Percentiles rank a stretch among this genome's conserved stretches.
These are phyloP conservation scores for Chaetogeoica ovagalla DNA, from an alignment of 2,888 invertebrate species.

Conservation along the genomic window DNA sequence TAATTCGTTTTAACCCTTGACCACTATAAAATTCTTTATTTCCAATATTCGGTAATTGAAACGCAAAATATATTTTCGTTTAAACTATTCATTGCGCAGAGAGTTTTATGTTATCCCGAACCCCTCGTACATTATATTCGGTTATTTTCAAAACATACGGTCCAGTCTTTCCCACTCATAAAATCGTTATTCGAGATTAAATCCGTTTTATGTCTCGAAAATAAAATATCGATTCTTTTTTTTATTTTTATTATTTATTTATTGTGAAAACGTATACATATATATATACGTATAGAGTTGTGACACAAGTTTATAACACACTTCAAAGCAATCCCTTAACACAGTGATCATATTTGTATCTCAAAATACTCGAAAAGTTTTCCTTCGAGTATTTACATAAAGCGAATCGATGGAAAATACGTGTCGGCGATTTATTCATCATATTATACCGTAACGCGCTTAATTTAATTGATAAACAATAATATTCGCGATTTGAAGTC, in stretches of 20 bases:
- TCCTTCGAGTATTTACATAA: neutral
- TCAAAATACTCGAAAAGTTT: constrained; percentile 6
- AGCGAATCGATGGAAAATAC: neutral
- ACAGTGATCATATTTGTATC: constrained; percentile 27
- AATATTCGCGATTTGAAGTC: too few species aligned
- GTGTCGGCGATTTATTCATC: neutral
- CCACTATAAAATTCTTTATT: neutral
- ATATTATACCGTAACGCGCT: too few species aligned
- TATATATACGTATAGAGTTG: neutral
- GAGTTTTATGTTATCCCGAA: constrained; percentile 14
- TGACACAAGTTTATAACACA: neutral
- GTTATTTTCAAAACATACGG: constrained; percentile 8
- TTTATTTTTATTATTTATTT: neutral
- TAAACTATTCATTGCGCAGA: constrained; percentile 6
- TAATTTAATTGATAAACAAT: too few species aligned
- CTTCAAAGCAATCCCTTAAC: neutral
- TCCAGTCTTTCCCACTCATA: constrained; percentile 24
- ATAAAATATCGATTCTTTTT: constrained; percentile 38
- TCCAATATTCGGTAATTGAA: constrained; percentile 3
- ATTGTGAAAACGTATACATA: neutral
- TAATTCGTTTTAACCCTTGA: neutral
- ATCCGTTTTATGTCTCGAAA: constrained; percentile 29
- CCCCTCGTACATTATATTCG: neutral
- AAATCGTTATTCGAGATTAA: constrained; percentile 43
- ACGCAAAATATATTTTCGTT: neutral